Evolutionary conservation across 2,113 vertebrate species (phyloP).

Genomic region (Accipiter cooperii): DNA sequence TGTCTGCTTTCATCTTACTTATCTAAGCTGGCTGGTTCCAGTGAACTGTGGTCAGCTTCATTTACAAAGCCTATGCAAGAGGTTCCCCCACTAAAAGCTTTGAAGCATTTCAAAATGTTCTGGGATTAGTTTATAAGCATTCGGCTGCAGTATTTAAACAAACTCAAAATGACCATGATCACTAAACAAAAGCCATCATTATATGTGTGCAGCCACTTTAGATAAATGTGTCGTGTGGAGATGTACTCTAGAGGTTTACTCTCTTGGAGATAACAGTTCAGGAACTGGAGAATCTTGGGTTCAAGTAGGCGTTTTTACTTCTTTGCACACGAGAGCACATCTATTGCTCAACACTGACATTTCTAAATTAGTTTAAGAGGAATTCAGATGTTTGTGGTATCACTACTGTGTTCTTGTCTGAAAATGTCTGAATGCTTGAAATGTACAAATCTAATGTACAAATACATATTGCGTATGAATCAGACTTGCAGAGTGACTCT

Average conservation of each 20-base stretch:
- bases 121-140: conserved; percentile 73
- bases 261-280: conserved; percentile 44
- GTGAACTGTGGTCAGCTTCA: conserved; percentile 76
- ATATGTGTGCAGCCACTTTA: conserved; percentile 71
- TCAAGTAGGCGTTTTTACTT: conserved; percentile 35
- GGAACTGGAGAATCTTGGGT: conserved; percentile 42
- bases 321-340: neutral
- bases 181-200: conserved; percentile 71
- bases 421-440: neutral
- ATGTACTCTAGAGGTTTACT: conserved; percentile 66
- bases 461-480: neutral
- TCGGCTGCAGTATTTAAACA: conserved; percentile 75
- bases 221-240: conserved; percentile 68
- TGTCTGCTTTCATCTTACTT: conserved; percentile 83
- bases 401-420: neutral
- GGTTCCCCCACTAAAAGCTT: conserved; percentile 73
- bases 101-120: conserved; percentile 68
- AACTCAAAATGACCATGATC: conserved; percentile 72
- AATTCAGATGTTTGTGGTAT: neutral
- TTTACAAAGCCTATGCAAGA: conserved; percentile 62
- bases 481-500: neutral
- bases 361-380: neutral
- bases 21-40: conserved; percentile 77
- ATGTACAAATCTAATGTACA: neutral
- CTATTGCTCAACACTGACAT: neutral